These are phyloP conservation scores for Lanius ludovicianus DNA, from an alignment of 2,113 vertebrate species.

Conservation along the genomic window DNA sequence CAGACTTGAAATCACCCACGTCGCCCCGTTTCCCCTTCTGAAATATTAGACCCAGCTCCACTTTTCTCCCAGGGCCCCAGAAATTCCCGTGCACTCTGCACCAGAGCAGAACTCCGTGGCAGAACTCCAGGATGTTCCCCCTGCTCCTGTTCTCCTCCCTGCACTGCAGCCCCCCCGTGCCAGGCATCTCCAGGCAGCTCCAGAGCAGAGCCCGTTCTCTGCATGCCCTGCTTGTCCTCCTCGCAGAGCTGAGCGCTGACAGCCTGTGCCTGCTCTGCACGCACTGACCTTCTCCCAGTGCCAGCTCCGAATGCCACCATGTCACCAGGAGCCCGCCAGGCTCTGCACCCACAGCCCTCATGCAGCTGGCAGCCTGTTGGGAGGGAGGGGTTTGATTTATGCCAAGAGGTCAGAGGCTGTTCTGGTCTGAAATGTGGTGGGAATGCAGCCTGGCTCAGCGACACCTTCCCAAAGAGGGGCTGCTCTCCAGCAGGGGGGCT, in stretches of 20 bases:
- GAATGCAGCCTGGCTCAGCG: neutral
- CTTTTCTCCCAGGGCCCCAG: neutral
- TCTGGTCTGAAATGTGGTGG: neutral
- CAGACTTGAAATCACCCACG: slow-evolving; percentile 3
- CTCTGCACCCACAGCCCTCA: neutral
- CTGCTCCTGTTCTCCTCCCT: neutral
- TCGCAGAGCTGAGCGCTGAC: neutral
- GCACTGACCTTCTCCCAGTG: slow-evolving; percentile 17
- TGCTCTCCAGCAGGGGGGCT: neutral
- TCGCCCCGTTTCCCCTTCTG: neutral
- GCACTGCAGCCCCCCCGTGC: neutral
- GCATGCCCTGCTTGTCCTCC: neutral
- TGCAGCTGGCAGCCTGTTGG: neutral
- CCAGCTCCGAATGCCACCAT: neutral
- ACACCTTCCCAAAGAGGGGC: neutral
- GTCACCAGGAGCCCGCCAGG: neutral
- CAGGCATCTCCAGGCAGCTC: neutral
- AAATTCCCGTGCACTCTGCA: neutral
- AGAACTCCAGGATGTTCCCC: rapidly evolving
- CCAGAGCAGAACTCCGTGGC: rapidly evolving
- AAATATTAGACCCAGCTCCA: neutral
- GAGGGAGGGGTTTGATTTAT: neutral
- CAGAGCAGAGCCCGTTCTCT: rapidly evolving
- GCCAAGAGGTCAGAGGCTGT: neutral
- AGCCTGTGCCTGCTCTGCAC: neutral